Percentiles rank a stretch among this genome's conserved stretches.
phyloP scores from a whole-genome alignment of 2,797 vertebrate species.

The Phylloscopus collybita region DNA sequence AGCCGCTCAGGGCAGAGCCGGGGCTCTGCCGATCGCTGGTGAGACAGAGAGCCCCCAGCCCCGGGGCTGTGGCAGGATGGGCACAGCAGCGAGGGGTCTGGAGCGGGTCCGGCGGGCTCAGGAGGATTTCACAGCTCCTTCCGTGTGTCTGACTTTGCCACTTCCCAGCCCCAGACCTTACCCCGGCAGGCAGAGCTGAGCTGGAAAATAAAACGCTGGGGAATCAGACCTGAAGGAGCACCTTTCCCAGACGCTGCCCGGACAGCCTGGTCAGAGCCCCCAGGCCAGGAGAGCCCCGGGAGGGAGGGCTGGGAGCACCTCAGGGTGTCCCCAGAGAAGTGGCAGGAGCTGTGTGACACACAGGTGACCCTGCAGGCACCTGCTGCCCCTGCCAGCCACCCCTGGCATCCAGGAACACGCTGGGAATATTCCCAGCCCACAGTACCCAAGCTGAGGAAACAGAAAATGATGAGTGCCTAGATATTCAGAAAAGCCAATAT shows the following conservation, averaged over 20 bases:
- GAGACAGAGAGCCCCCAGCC: not conserved
- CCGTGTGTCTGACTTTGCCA: not conserved
- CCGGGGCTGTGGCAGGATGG: not conserved
- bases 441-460: not conserved
- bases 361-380: not conserved
- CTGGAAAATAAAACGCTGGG: not conserved
- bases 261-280: not conserved
- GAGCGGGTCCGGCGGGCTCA: not conserved
- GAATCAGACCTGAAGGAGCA: rapidly evolving
- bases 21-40: not conserved
- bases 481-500: not conserved
- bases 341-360: rapidly evolving
- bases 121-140: not conserved
- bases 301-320: no score
- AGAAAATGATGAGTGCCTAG: not conserved
- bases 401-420: not conserved
- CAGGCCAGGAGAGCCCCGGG: not conserved
- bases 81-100: not conserved
- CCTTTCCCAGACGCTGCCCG: not conserved
- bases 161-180: not conserved
- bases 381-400: not conserved
- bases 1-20: not conserved
- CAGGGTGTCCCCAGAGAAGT: no score
- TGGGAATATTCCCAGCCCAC: not conserved
- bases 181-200: not conserved